Percentiles rank a stretch among this genome's conserved stretches.
phyloP scores from a whole-genome alignment of 1,140 invertebrate genomes.

The Hyphantria cunea region DNA sequence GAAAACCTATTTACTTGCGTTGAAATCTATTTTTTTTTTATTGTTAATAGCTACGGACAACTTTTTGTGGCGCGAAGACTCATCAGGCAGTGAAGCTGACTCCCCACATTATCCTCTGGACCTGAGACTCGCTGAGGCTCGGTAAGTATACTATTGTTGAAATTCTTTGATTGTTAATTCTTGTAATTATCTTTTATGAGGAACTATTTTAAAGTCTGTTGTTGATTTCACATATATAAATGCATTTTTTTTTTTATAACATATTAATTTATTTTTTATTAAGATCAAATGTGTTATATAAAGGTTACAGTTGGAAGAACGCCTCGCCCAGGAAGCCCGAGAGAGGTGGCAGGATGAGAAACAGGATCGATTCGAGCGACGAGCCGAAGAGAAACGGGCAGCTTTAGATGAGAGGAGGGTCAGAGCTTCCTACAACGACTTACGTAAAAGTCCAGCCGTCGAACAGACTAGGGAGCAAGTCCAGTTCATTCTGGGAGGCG shows the following conservation, averaged over 20 bases:
- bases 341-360: conserved; percentile 49
- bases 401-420: conserved; percentile 40
- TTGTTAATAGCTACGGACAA: conserved; percentile 52
- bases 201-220: too few relatives aligned
- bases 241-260: too few relatives aligned
- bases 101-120: conserved; percentile 77
- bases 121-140: conserved; percentile 75
- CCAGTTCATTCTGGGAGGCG: conserved; percentile 66
- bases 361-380: conserved; percentile 12
- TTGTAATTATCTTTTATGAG: too few relatives aligned
- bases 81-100: conserved; percentile 76
- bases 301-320: conserved; percentile 71
- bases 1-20: too few relatives aligned
- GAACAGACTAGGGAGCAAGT: conserved; percentile 59
- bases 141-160: conserved; percentile 44
- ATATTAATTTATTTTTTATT: too few relatives aligned
- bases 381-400: conserved; percentile 39
- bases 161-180: too few relatives aligned
- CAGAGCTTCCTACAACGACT: conserved; percentile 46
- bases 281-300: not conserved
- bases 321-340: conserved; percentile 66
- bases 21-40: not conserved
- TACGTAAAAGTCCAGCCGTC: conserved; percentile 53
- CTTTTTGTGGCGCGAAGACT: conserved; percentile 75
- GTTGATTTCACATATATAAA: too few relatives aligned